Evolutionary conservation across 64 coral and sea anemone genomes (phyloP).

Genomic region (Astreopora myriophthalma): DNA sequence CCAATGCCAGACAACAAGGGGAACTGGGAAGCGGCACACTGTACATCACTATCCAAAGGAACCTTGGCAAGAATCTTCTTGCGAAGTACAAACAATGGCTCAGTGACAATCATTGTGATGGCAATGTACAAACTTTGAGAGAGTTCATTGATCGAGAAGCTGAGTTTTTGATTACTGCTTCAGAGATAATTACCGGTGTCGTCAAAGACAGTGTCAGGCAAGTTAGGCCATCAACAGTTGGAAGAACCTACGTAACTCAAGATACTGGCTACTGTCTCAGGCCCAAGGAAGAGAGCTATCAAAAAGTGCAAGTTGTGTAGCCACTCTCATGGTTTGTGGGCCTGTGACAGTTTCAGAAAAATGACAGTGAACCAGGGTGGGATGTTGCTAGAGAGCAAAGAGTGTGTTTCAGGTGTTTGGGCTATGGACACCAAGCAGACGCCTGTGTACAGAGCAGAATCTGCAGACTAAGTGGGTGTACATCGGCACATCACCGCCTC

Average conservation of each 20-base stretch:
- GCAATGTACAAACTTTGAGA: not conserved
- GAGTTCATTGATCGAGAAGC: not conserved
- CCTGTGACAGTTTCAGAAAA: not conserved
- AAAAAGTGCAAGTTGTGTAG: not conserved
- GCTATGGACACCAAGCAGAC: not conserved
- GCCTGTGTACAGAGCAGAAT: not conserved
- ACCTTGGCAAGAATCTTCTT: slow-evolving; percentile 11
- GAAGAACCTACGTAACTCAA: not conserved
- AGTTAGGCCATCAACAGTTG: not conserved
- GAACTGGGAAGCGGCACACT: too few species aligned
- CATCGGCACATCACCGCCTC: slow-evolving; percentile 6
- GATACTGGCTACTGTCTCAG: not conserved
- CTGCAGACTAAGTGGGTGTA: slow-evolving; percentile 11
- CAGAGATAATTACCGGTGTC: not conserved
- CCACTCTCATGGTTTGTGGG: not conserved
- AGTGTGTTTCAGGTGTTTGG: not conserved
- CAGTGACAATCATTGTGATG: too few species aligned
- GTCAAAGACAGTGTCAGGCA: not conserved
- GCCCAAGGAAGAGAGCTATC: slow-evolving; percentile 20
- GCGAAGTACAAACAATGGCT: slow-evolving; percentile 39
- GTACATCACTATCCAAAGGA: too few species aligned
- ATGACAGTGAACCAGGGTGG: too few species aligned
- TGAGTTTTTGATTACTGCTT: not conserved
- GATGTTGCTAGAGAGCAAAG: too few species aligned
- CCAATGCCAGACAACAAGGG: too few species aligned